Percentiles rank a stretch among this genome's conserved stretches.
Evolutionary conservation across 2,113 vertebrate species (phyloP).

Genomic region (Pollimyrus isidori): DNA sequence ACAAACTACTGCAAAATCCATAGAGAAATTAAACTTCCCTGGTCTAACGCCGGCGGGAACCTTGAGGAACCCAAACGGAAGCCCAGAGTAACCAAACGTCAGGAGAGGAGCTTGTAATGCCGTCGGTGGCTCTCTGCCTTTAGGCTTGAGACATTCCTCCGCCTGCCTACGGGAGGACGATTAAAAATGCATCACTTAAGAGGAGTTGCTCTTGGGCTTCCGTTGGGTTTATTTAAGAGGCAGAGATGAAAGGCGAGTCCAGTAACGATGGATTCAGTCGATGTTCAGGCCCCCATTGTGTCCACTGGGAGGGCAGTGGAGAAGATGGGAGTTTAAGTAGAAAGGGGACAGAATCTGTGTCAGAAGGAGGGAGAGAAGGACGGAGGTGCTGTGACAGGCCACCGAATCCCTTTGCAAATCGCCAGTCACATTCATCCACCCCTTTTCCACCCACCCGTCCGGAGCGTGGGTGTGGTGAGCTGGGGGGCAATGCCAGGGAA

Average conservation of each 20-base stretch:
- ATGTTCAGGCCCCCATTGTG: not conserved
- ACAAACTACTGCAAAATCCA: not conserved
- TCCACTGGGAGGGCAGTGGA: not conserved
- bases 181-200: constrained; percentile 21
- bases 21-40: not conserved
- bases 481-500: not conserved
- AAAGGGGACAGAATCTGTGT: not conserved
- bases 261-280: not conserved
- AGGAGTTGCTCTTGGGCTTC: constrained; percentile 13
- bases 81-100: not conserved
- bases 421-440: not conserved
- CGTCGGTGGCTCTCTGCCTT: not conserved
- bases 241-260: constrained; percentile 14
- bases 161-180: constrained; percentile 1
- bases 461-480: not conserved
- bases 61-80: not conserved
- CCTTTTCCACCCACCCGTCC: not conserved
- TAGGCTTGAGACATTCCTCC: not conserved
- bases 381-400: not conserved
- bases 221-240: not conserved
- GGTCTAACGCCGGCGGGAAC: not conserved
- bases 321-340: not conserved
- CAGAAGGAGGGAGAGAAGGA: not conserved
- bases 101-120: not conserved
- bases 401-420: not conserved